Conservation (phyloP, 2,113 vertebrate species). For the Ameiurus melas region DNA sequence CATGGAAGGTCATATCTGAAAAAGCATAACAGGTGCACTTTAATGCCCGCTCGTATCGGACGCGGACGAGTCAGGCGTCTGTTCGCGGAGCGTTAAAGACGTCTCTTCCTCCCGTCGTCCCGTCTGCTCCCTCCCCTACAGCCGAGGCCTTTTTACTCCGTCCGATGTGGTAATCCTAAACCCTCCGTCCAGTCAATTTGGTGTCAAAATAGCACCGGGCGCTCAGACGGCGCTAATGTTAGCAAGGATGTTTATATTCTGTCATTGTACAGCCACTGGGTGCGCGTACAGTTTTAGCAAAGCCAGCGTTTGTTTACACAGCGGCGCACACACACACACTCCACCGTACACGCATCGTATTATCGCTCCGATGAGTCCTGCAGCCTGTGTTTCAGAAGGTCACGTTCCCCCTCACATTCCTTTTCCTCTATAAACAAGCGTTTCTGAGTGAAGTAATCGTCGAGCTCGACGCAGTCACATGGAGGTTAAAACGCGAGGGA, state of each 20-base stretch:
- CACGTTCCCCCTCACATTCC: not conserved
- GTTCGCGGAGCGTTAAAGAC: not conserved
- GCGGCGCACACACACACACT: not conserved
- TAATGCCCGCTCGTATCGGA: not conserved
- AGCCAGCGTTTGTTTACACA: not conserved
- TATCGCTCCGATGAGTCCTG: not conserved
- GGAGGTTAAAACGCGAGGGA: not conserved
- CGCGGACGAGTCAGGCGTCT: not conserved
- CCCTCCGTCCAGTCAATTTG: constrained; percentile 52
- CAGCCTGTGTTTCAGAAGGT: not conserved
- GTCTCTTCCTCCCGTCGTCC: not conserved
- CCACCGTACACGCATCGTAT: not conserved
- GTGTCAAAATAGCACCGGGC: constrained; percentile 37
- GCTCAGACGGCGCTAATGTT: constrained; percentile 25
- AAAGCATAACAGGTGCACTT: not conserved
- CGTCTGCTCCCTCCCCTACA: not conserved
- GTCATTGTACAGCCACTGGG: not conserved
- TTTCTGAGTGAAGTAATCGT: not conserved
- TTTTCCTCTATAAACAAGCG: not conserved
- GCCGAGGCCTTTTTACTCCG: constrained; percentile 26
- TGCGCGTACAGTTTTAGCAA: not conserved
- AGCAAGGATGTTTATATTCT: constrained; percentile 14
- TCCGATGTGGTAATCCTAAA: constrained; percentile 51
- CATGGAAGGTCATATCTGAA: too few species aligned
- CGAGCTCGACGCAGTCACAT: not conserved